Conservation (phyloP, 1,140 invertebrate genomes). For the Aphelinus atriplicis region DNA sequence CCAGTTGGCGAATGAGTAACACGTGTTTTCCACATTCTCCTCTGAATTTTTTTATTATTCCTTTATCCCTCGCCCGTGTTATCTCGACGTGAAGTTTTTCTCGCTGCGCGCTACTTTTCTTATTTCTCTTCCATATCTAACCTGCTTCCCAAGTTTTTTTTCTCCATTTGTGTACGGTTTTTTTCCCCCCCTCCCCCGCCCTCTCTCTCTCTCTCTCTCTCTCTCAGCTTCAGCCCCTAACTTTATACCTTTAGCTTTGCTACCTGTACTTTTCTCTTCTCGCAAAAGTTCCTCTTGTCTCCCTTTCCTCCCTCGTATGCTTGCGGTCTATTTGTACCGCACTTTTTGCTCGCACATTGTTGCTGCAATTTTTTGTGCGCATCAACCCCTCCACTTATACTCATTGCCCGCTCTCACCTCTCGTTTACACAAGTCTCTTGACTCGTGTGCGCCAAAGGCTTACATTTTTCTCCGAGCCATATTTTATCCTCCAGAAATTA, state of each 20-base stretch:
- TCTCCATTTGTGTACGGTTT: neutral
- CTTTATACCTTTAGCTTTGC: conserved; percentile 20
- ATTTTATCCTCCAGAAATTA: too few species aligned
- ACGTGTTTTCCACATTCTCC: too few species aligned
- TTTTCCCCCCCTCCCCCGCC: conserved; percentile 3
- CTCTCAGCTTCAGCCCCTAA: conserved; percentile 14
- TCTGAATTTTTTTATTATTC: too few species aligned
- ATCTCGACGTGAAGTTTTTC: too few species aligned
- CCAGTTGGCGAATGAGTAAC: too few species aligned
- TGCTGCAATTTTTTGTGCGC: conserved; percentile 23
- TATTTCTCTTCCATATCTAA: neutral
- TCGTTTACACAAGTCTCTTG: neutral
- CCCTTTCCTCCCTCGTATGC: conserved; percentile 6
- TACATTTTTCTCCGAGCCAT: neutral
- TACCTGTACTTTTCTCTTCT: conserved; percentile 15
- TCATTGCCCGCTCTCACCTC: neutral
- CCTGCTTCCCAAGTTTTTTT: neutral
- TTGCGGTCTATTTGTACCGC: conserved; percentile 11
- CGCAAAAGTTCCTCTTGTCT: neutral
- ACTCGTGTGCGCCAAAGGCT: conserved; percentile 2
- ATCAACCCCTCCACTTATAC: conserved; percentile 21
- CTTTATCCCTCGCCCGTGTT: too few species aligned
- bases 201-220: neutral
- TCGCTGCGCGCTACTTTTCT: too few species aligned
- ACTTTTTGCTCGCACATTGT: conserved; percentile 3